Evolutionary conservation across 2,113 vertebrate genomes (phyloP).

Genomic region (Hydrochoerus hydrochaeris): DNA sequence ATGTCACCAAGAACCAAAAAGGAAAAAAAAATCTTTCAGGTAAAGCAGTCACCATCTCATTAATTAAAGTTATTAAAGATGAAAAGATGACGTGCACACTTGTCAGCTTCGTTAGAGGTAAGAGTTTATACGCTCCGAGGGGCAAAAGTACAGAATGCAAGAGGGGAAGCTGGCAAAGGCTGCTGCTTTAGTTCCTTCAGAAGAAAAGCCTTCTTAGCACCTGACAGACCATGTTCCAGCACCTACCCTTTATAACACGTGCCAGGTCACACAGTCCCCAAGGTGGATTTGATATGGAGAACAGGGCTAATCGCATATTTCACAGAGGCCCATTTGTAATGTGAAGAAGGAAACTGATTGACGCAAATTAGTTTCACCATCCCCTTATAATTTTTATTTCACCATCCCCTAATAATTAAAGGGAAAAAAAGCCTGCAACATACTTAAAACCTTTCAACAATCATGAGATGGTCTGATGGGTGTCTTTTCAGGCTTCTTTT

Average conservation of each 20-base stretch:
- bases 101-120: neutral
- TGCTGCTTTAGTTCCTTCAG: neutral
- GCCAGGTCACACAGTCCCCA: neutral
- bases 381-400: neutral
- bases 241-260: neutral
- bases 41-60: neutral
- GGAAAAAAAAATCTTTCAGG: neutral
- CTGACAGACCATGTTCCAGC: neutral
- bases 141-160: neutral
- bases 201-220: neutral
- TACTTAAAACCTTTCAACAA: neutral
- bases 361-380: neutral
- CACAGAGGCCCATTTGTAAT: neutral
- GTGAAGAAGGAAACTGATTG: neutral
- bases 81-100: neutral
- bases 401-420: neutral
- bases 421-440: neutral
- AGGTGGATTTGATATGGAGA: neutral
- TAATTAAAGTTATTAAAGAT: slow-evolving; percentile 27
- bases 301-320: neutral
- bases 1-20: neutral
- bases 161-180: neutral
- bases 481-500: neutral
- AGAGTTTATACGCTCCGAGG: neutral
- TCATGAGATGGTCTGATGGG: neutral